A percentile compares a stretch with the other conserved stretches of the same genome.
Evolutionary conservation across 1,140 invertebrate genomes (phyloP).

Genomic region (Brachionus rubens): DNA sequence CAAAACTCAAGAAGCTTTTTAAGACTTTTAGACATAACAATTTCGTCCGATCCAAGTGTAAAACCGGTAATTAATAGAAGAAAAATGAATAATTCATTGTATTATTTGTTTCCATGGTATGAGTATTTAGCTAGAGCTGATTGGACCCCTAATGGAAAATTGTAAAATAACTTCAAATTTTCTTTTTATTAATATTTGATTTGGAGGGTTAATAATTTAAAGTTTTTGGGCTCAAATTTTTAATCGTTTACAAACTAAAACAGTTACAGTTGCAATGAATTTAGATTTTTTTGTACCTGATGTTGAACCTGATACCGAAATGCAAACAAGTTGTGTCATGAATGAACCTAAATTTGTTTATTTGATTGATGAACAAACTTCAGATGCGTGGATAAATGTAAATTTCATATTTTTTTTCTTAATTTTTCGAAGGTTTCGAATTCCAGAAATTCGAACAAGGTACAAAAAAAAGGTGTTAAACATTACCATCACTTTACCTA

Average conservation of each 20-base stretch:
- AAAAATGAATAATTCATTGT: slow-evolving; percentile 52
- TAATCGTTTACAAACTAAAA: slow-evolving; percentile 75
- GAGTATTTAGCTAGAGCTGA: slow-evolving; percentile 89
- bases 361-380: slow-evolving; percentile 67
- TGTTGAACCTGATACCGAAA: slow-evolving; percentile 48
- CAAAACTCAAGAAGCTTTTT: slow-evolving; percentile 82
- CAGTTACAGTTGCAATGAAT: slow-evolving; percentile 66
- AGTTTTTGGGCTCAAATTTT: slow-evolving; percentile 85
- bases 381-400: slow-evolving; percentile 79
- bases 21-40: slow-evolving; percentile 78
- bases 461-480: too few relatives aligned
- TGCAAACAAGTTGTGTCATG: slow-evolving; percentile 48
- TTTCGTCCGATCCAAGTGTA: slow-evolving; percentile 52
- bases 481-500: too few relatives aligned
- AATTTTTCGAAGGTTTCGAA: too few relatives aligned
- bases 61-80: slow-evolving; percentile 49
- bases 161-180: slow-evolving; percentile 74
- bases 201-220: slow-evolving; percentile 26
- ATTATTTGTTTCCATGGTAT: slow-evolving; percentile 75
- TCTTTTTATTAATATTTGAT: neutral
- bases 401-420: too few relatives aligned
- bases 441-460: too few relatives aligned
- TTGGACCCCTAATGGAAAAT: slow-evolving; percentile 82
- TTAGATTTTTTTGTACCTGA: slow-evolving; percentile 50
- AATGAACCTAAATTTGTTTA: neutral